These are phyloP conservation scores for Todus mexicanus DNA, from an alignment of 2,797 vertebrate genomes.

Conservation along the genomic window DNA sequence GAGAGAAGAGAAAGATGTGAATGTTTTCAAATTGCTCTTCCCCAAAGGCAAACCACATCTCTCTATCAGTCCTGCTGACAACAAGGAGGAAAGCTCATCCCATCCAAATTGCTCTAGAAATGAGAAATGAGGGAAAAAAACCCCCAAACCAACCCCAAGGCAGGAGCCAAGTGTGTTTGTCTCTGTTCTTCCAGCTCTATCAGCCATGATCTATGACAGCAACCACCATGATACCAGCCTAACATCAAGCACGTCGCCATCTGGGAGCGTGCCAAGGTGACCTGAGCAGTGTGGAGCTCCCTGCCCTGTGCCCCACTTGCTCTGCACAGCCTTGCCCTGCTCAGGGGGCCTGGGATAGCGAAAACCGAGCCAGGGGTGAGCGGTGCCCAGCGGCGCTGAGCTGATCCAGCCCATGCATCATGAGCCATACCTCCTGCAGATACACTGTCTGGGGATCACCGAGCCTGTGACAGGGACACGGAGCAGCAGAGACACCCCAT, in stretches of 20 bases:
- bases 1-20: neutral
- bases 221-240: neutral
- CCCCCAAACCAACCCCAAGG: neutral
- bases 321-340: neutral
- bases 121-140: neutral
- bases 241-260: neutral
- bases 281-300: neutral
- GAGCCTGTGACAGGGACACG: neutral
- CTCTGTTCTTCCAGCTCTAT: neutral
- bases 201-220: neutral
- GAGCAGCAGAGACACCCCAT: neutral
- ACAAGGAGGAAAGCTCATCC: neutral
- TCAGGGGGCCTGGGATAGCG: neutral
- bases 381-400: neutral
- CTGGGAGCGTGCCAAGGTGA: conserved; percentile 41
- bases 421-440: neutral
- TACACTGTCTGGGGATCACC: neutral
- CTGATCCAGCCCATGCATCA: rapidly evolving
- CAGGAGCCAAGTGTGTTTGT: neutral
- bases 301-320: neutral
- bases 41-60: neutral
- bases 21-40: neutral
- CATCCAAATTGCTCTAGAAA: neutral
- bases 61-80: neutral
- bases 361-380: neutral